Conservation (phyloP, 2,888 invertebrate genomes). For the Leucophora obtusa region DNA sequence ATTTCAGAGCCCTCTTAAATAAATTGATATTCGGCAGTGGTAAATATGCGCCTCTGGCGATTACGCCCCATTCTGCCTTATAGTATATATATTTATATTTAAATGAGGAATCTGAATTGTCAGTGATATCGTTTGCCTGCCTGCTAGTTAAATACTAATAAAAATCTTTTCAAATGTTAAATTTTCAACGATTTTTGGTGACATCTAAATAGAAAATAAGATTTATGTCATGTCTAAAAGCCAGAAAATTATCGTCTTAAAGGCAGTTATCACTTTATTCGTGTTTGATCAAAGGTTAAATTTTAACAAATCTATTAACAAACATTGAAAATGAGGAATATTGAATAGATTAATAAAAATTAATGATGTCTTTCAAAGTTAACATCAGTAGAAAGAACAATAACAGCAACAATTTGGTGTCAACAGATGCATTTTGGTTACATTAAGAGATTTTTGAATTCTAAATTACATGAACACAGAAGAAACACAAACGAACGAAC, state of each 20-base stretch:
- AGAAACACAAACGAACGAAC: constrained; percentile 3
- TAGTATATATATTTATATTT: no score
- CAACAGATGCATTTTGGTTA: constrained; percentile 32
- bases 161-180: constrained; percentile 27
- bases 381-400: constrained; percentile 15
- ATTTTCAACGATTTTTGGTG: constrained; percentile 20
- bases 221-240: constrained; percentile 74
- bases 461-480: constrained; percentile 12
- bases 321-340: constrained; percentile 45
- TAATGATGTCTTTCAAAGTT: constrained; percentile 45
- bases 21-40: no score
- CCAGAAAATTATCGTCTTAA: constrained; percentile 63
- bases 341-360: constrained; percentile 58
- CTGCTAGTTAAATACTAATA: constrained; percentile 46
- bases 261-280: constrained; percentile 49
- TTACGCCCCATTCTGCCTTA: no score
- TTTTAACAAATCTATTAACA: constrained; percentile 57
- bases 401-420: constrained; percentile 20
- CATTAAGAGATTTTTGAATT: constrained; percentile 23
- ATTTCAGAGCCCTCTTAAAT: no score
- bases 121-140: constrained; percentile 46
- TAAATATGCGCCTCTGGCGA: no score
- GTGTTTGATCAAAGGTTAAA: constrained; percentile 44
- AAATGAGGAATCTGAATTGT: no score
- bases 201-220: constrained; percentile 62